Base-by-base conservation (phyloP, 2,797 vertebrate genomes). In the Champsocephalus gunnari region DNA sequence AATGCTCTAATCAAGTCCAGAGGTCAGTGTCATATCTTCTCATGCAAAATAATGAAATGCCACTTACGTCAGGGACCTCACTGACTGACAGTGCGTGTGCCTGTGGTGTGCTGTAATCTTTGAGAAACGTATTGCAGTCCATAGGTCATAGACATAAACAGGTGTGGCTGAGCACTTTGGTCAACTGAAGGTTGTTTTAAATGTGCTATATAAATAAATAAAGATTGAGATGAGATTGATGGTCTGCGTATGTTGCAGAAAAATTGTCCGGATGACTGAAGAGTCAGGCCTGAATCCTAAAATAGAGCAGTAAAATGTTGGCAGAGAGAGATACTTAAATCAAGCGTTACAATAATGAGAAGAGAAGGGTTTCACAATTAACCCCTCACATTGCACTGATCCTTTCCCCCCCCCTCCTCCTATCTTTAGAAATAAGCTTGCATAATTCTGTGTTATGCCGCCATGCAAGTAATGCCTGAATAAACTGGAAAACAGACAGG, bases 231-330 rank as follows among this genome's bases (percentile, higher is more conserved):
- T 28, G 3, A 28, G 28, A 28, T 45, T 58, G 59, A 4, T 14
- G 2, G 12, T n/a, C 38, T 70, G 51, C 38, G 14, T 43, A 38
- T 53, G 51, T 21, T 50, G 11, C 57, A 62, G 45, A 61, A 65
- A 86, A 69, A 85, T 71, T 81, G 77, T 86, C 61, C 64, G 73
- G 54, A 86, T 87, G 71, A 80, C 51, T 89, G 38, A 85, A 80
- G 58, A 66, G 86, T 86, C 86, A 86, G 19, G 12, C 21, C 3
- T 13, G 4, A 38, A n/a, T 51, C 79, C 13, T 63, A 75, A 88
- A 88, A 87, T 87, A 86, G 85, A 73, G 66, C 65, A 9, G 21
- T 16, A 4, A 69, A 53, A 48, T 54, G 48, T 64, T 58, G 16
- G 2, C 62, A 47, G 45, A 41, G n/a, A 53, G 28, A 49, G 0